A percentile compares a stretch with the other conserved stretches of the same genome.
These are phyloP conservation scores for Syndactyla subalaris DNA, from an alignment of 2,797 vertebrate species.

Conservation along the genomic window DNA sequence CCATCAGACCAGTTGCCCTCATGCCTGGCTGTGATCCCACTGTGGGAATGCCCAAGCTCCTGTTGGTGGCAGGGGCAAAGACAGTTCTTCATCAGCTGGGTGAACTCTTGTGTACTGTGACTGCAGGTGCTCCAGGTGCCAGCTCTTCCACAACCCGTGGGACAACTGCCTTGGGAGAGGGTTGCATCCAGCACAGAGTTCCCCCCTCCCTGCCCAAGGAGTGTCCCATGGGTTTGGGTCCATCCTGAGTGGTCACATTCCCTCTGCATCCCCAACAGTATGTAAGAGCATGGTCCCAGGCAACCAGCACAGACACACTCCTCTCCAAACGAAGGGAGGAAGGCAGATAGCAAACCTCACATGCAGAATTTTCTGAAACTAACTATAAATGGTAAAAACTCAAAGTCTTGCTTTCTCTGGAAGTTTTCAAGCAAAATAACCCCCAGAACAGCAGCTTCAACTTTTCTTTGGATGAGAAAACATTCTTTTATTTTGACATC, in stretches of 20 bases:
- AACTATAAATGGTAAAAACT: slow-evolving; percentile 79
- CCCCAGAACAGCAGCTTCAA: slow-evolving; percentile 49
- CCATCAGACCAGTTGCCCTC: background rate
- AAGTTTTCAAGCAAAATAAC: slow-evolving; percentile 76
- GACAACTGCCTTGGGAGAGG: background rate
- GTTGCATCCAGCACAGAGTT: background rate
- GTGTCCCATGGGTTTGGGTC: background rate
- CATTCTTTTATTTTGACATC: slow-evolving; percentile 76
- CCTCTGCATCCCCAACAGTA: background rate
- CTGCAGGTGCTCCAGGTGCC: background rate
- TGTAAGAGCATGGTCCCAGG: background rate
- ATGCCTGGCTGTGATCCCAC: background rate
- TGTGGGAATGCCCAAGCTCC: background rate
- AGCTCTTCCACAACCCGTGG: background rate
- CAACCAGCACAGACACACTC: background rate
- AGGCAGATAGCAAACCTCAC: slow-evolving; percentile 27
- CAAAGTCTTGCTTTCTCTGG: slow-evolving; percentile 72
- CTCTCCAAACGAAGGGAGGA: background rate
- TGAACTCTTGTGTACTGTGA: background rate
- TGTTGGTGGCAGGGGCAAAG: background rate
- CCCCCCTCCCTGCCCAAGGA: background rate
- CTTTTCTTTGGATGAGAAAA: slow-evolving; percentile 72
- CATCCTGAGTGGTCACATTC: background rate
- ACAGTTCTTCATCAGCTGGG: background rate
- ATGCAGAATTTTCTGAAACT: slow-evolving; percentile 64